These are phyloP conservation scores for Ceramica pisi DNA, from an alignment of 2,888 invertebrate species.

Conservation along the genomic window DNA sequence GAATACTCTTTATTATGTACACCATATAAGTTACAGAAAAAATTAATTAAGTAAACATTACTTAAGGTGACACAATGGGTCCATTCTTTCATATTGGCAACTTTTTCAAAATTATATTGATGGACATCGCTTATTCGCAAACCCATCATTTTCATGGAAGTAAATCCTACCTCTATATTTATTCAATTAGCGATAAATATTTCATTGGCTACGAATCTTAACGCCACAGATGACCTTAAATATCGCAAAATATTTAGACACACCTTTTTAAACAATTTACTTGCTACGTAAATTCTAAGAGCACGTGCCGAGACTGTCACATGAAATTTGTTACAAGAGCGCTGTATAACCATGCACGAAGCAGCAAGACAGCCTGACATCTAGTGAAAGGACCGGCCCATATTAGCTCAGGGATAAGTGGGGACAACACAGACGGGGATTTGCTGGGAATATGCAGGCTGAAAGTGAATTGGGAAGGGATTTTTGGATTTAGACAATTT, in stretches of 20 bases:
- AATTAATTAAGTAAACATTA: no score
- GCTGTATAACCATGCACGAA: slow-evolving; percentile 5
- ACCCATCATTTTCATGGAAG: background rate
- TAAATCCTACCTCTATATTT: no score
- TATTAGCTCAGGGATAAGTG: slow-evolving; percentile 32
- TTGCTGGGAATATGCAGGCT: background rate
- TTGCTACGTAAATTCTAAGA: slow-evolving; percentile 19
- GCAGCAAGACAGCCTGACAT: slow-evolving; percentile 39
- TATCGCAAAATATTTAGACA: background rate
- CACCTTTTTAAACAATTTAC: background rate
- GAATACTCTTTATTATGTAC: no score
- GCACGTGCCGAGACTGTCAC: slow-evolving; percentile 12
- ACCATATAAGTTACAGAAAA: no score
- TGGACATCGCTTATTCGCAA: no score
- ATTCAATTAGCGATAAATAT: no score
- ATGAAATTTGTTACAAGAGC: slow-evolving; percentile 35
- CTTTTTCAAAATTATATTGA: no score
- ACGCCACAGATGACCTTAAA: no score
- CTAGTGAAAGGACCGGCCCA: slow-evolving; percentile 38
- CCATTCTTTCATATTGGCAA: no score
- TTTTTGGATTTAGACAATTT: background rate
- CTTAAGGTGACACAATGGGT: no score
- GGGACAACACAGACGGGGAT: slow-evolving; percentile 6
- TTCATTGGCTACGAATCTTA: no score
- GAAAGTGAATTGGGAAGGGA: background rate